phyloP scores from a whole-genome alignment of 2,888 invertebrate genomes.

The Nudaria mundana region DNA sequence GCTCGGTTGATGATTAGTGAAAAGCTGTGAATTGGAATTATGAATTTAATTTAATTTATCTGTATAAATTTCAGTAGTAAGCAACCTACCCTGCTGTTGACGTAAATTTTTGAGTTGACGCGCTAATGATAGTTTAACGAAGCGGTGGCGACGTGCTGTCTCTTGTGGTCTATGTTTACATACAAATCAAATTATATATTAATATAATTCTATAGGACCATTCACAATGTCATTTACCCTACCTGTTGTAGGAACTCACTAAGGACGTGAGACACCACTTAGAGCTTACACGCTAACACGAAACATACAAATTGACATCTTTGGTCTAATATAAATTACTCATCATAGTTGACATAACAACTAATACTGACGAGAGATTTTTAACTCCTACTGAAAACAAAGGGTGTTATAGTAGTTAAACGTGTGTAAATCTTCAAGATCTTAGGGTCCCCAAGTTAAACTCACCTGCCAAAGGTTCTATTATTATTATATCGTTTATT shows the following conservation, averaged over 20 bases:
- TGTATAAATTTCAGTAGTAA: too few relatives aligned
- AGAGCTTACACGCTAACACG: constrained; percentile 9
- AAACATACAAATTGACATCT: constrained; percentile 10
- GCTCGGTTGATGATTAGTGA: too few relatives aligned
- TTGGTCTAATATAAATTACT: constrained; percentile 11
- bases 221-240: constrained; percentile 11
- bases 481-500: too few relatives aligned
- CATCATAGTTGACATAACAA: constrained; percentile 8
- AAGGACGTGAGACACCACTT: constrained; percentile 10
- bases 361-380: too few relatives aligned
- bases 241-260: constrained; percentile 15
- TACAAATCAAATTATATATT: constrained; percentile 14
- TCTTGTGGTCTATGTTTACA: not conserved
- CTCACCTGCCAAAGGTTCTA: too few relatives aligned
- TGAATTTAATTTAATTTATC: too few relatives aligned
- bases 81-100: too few relatives aligned
- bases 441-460: too few relatives aligned
- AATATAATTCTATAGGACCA: not conserved
- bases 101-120: constrained; percentile 9
- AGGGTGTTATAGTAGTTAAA: too few relatives aligned
- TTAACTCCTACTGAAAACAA: too few relatives aligned
- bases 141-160: constrained; percentile 3
- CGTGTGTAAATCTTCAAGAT: too few relatives aligned
- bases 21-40: too few relatives aligned
- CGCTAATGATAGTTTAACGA: constrained; percentile 1